Evolutionary conservation across 2,113 vertebrate species (phyloP).

Genomic region (Mobula birostris): DNA sequence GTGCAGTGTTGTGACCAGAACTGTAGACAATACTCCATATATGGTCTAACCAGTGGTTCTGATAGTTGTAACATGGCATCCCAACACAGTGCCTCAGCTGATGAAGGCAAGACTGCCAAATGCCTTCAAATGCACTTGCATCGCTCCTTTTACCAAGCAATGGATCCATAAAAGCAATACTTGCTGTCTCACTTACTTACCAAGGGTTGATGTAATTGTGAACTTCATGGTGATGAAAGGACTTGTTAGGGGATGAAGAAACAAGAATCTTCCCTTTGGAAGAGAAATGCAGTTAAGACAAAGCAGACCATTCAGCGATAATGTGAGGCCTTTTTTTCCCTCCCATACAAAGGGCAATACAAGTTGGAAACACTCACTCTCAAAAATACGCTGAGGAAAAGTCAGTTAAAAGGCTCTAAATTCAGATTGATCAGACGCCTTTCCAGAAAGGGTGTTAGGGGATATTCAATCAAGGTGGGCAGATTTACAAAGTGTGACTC

Average conservation of each 20-base stretch:
- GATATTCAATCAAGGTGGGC: not conserved
- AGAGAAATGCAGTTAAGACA: not conserved
- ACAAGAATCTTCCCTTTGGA: not conserved
- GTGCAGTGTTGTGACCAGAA: too few relatives aligned
- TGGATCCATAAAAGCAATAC: too few relatives aligned
- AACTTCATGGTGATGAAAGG: not conserved
- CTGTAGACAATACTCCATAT: too few relatives aligned
- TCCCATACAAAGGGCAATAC: not conserved
- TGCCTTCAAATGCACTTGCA: too few relatives aligned
- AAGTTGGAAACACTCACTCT: not conserved
- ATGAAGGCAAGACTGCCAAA: too few relatives aligned
- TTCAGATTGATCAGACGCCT: not conserved
- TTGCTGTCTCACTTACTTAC: not conserved
- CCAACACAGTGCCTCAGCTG: too few relatives aligned
- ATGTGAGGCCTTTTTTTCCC: not conserved
- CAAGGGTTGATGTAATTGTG: not conserved
- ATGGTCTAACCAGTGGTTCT: too few relatives aligned
- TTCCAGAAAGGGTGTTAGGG: not conserved
- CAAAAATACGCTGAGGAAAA: not conserved
- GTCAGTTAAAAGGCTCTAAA: not conserved
- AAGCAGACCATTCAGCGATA: not conserved
- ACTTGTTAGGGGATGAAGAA: not conserved
- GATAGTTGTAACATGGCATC: too few relatives aligned
- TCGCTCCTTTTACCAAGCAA: too few relatives aligned
- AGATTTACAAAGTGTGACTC: too few relatives aligned